Evolutionary conservation across 2,113 vertebrate genomes (phyloP).

Genomic region (Gasterosteus nipponicus): DNA sequence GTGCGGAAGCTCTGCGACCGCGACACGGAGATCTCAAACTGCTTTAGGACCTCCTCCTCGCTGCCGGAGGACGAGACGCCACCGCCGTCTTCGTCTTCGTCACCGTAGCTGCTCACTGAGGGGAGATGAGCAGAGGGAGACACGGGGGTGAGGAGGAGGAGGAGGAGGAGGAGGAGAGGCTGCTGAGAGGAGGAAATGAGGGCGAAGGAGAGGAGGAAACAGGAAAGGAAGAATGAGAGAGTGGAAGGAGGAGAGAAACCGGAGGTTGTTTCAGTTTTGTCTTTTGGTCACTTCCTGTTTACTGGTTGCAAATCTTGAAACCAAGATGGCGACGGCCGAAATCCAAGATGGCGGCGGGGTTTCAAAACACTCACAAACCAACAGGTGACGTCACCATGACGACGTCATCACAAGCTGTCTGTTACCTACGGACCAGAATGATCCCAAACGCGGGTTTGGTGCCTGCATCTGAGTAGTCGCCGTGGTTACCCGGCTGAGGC

Average conservation of each 20-base stretch:
- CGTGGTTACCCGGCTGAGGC: slow-evolving; percentile 63
- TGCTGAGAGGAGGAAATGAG: slow-evolving; percentile 5
- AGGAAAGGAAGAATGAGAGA: slow-evolving; percentile 26
- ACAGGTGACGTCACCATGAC: no score
- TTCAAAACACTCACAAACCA: no score
- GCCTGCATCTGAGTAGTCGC: slow-evolving; percentile 41
- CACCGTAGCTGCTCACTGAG: slow-evolving; percentile 81
- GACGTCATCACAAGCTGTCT: no score
- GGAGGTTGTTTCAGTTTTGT: not conserved
- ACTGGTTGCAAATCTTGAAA: no score
- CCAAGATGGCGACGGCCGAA: no score
- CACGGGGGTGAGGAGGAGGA: slow-evolving; percentile 6
- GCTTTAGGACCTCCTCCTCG: slow-evolving; percentile 84
- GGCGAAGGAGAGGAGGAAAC: not conserved
- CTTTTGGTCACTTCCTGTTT: not conserved
- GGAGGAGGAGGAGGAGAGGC: slow-evolving; percentile 33
- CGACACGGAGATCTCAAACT: slow-evolving; percentile 87
- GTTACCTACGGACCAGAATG: no score
- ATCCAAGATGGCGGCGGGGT: no score
- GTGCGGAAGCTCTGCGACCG: slow-evolving; percentile 83
- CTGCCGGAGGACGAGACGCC: slow-evolving; percentile 83
- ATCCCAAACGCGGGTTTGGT: no score
- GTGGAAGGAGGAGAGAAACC: not conserved
- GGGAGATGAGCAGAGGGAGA: slow-evolving; percentile 33
- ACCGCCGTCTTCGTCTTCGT: slow-evolving; percentile 77